Base-by-base conservation (phyloP, 1,140 invertebrate species). In the Archivesica marissinica region DNA sequence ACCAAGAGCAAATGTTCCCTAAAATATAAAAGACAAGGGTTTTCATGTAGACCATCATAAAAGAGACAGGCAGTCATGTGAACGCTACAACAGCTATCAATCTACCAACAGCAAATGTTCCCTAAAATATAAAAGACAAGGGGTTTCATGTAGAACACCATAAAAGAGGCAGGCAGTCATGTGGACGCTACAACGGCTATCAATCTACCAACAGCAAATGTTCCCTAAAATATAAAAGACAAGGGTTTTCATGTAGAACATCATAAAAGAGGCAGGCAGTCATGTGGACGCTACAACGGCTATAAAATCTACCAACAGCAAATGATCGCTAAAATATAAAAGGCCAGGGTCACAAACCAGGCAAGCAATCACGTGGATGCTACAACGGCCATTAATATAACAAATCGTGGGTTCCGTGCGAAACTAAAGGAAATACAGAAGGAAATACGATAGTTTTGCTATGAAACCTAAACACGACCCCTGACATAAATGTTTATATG, bases 1-100 rank as follows among this genome's bases (percentile, higher is more conserved):
- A 4, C 95, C 95, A 13, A 94, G 88, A 6, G 95, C 94, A 90
- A 95, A 95, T 50, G 92, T 91, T 6, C 94, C 95, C 94, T 94
- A 88, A 75, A 89, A 89, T 74, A 56, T 23, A 66, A 38, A 39
- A n/a, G n/a, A n/a, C n/a, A n/a, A n/a, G n/a, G n/a, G n/a, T n/a
- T n/a, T n/a, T n/a, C n/a, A n/a, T n/a, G n/a, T n/a, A n/a, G n/a
- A n/a, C n/a, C n/a, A n/a, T n/a, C 95, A 95, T 95, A 85, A 94
- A 94, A 15, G 91, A 90, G 6, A 95, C 92, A 0, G 94, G 92
- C n/a, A 95, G 86, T 77, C 91, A 91, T 2, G 94, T 93, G 3
- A 95, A 94, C 6, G 94, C 70, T 28, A 90, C 89, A 33, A 95
- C 94, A 61, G 95, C 94, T 3, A 95, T 72, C 7, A 95, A 90